Evolutionary conservation across 2,113 vertebrate genomes (phyloP), one percentile per base, ranked within the genome.

Genomic region (Tor tambroides): DNA sequence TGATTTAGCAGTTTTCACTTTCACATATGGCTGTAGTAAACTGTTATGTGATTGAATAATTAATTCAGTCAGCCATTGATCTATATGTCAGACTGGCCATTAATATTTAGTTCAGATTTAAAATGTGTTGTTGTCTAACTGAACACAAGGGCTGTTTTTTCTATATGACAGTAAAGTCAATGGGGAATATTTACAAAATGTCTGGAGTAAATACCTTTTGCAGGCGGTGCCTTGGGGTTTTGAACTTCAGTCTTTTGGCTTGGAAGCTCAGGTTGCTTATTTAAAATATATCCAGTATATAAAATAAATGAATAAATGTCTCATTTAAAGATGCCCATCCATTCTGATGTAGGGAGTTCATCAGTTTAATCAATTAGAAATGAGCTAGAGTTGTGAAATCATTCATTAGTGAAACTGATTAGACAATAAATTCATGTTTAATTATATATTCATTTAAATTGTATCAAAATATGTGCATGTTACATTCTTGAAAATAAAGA

Each of bases 21-120:
- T 80, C 85, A 86, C n/a, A 81, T 28, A 41, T 41, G 19, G 51
- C 82, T 61, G 74, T 46, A 43, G 15, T 46, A 14, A 38, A 11
- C 19, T 61, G 49, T 84, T 28, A 51, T 49, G 41, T 17, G 35
- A 81, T 67, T 30, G 14, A 67, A 30, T n/a, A 7, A 26, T 69
- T 46, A 10, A 63, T 81, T 81, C 2, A 80, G 1, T 80, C 32
- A 80, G 56, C 12, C 23, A 65, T 65, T 6, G 23, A 46, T 46
- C 0, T 46, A 17, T 12, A 43, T 26, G 15, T 43, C 15, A 63
- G 17, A 67, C 15, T 43, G 26, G 7, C 59, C 77, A 19, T 35
- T 63, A 14, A 19, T 35, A 23, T 59, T 32, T 51, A 78, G n/a
- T 51, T n/a, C 35, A 26, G 10, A 14, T 23, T 65, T 65, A 65